Evolutionary conservation across 1,140 invertebrate species (phyloP).

Genomic region (Triops longicaudatus): DNA sequence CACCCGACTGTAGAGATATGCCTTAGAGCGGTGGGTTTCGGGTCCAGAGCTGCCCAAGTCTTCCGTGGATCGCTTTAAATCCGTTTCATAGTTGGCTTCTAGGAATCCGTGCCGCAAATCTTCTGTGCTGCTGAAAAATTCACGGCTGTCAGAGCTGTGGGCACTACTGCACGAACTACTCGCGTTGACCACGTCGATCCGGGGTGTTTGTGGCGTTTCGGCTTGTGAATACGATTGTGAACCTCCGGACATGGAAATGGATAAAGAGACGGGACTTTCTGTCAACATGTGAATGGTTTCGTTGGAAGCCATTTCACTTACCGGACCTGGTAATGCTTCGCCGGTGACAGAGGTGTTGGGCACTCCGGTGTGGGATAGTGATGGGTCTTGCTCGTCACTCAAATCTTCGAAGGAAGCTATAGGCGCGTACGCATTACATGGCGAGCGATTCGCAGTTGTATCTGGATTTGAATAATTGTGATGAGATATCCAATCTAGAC

Average conservation of each 20-base stretch:
- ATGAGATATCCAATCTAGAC: neutral
- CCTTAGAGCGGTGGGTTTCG: neutral
- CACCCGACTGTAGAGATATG: neutral
- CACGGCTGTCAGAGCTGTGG: constrained; percentile 65
- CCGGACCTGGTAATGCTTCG: constrained; percentile 25
- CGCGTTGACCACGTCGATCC: constrained; percentile 76
- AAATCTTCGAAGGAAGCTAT: constrained; percentile 86
- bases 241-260: constrained; percentile 31
- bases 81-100: constrained; percentile 12
- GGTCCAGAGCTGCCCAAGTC: constrained; percentile 20
- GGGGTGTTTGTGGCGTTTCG: constrained; percentile 61
- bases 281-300: constrained; percentile 17
- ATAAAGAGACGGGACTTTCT: constrained; percentile 24
- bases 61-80: constrained; percentile 17
- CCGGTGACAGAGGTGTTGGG: constrained; percentile 29
- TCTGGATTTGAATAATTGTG: neutral
- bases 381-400: constrained; percentile 51
- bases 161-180: constrained; percentile 75
- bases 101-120: constrained; percentile 27
- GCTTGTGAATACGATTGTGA: constrained; percentile 39
- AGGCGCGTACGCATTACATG: constrained; percentile 49
- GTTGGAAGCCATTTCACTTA: constrained; percentile 23
- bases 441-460: neutral
- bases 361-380: constrained; percentile 30
- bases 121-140: constrained; percentile 43